Evolutionary conservation across 2,797 vertebrate genomes (phyloP).

Genomic region (Sebastes hubbsi): DNA sequence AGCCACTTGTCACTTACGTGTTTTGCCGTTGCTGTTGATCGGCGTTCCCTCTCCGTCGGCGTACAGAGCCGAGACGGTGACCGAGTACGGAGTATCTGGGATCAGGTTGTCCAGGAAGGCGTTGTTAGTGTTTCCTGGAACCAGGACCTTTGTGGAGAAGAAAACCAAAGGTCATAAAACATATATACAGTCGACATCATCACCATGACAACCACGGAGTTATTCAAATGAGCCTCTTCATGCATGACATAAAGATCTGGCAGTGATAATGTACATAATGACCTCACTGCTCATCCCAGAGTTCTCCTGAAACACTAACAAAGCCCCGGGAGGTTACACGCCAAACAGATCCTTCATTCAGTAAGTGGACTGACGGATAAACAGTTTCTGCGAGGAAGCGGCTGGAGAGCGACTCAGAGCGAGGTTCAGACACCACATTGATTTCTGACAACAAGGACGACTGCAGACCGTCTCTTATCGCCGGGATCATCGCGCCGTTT

Average conservation of each 20-base stretch:
- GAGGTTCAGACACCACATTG: not conserved
- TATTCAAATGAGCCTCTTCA: conserved; percentile 31
- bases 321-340: conserved; percentile 43
- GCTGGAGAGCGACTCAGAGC: conserved; percentile 15
- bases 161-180: not conserved
- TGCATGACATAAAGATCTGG: conserved; percentile 52
- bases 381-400: conserved; percentile 41
- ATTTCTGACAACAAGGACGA: not conserved
- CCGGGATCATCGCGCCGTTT: conserved; percentile 41
- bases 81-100: conserved; percentile 90
- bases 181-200: not conserved
- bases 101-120: conserved; percentile 90
- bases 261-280: conserved; percentile 72
- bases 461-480: conserved; percentile 9
- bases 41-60: conserved; percentile 87
- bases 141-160: conserved; percentile 83
- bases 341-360: conserved; percentile 55
- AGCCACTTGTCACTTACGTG: conserved; percentile 81
- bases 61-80: conserved; percentile 89
- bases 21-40: conserved; percentile 86
- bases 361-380: conserved; percentile 34
- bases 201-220: not conserved
- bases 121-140: conserved; percentile 86
- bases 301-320: conserved; percentile 67
- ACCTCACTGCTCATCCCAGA: conserved; percentile 66